phyloP scores from a whole-genome alignment of 2,113 vertebrate genomes.

The Nannobrachium achirus region DNA sequence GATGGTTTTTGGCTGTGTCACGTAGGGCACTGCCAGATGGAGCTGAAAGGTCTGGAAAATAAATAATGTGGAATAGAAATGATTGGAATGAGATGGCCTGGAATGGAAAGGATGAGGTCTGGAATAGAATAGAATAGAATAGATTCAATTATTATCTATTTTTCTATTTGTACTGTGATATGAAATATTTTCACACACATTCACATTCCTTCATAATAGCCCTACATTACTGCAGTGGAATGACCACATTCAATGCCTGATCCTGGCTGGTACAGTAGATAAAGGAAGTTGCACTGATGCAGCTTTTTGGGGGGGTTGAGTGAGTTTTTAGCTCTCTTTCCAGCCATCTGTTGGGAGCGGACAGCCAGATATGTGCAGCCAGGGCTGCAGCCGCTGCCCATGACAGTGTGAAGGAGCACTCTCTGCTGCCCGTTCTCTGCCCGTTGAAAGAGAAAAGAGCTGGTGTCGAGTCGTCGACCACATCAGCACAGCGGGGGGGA shows the following conservation, averaged over 20 bases:
- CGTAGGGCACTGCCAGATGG: background rate
- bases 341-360: conserved; percentile 62
- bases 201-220: too few species aligned
- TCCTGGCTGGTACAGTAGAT: too few species aligned
- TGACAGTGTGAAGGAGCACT: conserved; percentile 50
- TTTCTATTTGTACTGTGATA: background rate
- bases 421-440: conserved; percentile 29
- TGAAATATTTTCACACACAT: too few species aligned
- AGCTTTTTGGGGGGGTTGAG: conserved; percentile 8
- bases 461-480: background rate
- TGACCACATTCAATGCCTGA: too few species aligned
- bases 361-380: conserved; percentile 14
- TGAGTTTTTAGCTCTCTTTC: conserved; percentile 25
- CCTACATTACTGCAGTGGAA: too few species aligned
- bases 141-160: background rate
- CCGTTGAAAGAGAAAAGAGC: too few species aligned
- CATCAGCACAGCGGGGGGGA: background rate
- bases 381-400: conserved; percentile 5
- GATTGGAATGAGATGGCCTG: too few species aligned
- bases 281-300: conserved; percentile 1
- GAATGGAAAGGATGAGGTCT: too few species aligned
- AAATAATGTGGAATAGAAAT: too few species aligned
- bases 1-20: conserved; percentile 15
- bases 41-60: conserved; percentile 17
- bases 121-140: too few species aligned